Conservation (phyloP, 2,113 vertebrate genomes). For the Entelurus aequoreus region DNA sequence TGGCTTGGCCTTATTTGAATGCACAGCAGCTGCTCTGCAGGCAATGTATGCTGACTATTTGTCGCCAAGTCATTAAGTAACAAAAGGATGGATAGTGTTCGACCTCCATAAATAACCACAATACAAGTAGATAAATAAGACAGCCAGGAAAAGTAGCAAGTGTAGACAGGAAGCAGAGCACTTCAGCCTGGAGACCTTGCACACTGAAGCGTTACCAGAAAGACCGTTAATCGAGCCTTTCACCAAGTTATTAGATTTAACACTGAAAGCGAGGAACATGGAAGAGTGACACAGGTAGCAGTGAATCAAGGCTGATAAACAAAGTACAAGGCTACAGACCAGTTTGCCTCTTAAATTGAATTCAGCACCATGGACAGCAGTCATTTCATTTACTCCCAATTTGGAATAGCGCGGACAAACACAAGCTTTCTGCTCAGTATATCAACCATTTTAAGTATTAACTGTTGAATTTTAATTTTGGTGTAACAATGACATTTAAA, state of each 20-base stretch:
- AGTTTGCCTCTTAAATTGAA: background rate
- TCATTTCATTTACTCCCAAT: no score
- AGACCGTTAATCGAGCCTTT: slow-evolving; percentile 1
- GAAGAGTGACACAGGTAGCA: slow-evolving; percentile 22
- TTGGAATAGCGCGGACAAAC: no score
- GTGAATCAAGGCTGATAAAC: slow-evolving; percentile 20
- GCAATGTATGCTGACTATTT: slow-evolving; percentile 41
- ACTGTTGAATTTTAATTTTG: no score
- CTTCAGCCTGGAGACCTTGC: background rate
- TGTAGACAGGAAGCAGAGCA: background rate
- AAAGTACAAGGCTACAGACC: slow-evolving; percentile 13
- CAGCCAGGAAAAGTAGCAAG: slow-evolving; percentile 9
- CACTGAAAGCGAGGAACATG: slow-evolving; percentile 32
- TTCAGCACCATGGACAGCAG: slow-evolving; percentile 58
- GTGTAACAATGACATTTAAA: no score
- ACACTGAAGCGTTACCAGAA: background rate
- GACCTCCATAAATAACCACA: slow-evolving; percentile 25
- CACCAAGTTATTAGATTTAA: slow-evolving; percentile 35
- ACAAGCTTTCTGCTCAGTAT: no score
- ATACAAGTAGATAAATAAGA: slow-evolving; percentile 35
- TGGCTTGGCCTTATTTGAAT: slow-evolving; percentile 52
- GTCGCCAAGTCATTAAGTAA: slow-evolving; percentile 56
- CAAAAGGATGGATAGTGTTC: slow-evolving; percentile 44
- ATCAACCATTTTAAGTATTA: no score
- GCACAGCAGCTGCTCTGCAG: slow-evolving; percentile 56